Evolutionary conservation across 1,140 invertebrate genomes (phyloP).

Genomic region (Leguminivora glycinivorella): DNA sequence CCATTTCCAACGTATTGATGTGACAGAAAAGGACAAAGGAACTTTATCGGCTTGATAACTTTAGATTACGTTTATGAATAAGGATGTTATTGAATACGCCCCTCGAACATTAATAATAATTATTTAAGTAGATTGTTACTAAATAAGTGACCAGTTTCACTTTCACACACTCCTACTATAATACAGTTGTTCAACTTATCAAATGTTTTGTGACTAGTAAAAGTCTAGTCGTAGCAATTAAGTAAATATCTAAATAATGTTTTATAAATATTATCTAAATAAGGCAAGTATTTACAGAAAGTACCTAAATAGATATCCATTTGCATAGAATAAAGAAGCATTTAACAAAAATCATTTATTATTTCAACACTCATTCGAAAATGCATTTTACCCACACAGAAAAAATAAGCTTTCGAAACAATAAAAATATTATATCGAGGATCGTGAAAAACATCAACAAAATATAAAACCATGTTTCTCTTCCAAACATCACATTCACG

Average conservation of each 20-base stretch:
- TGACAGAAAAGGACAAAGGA: too few relatives aligned
- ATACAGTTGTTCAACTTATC: conserved; percentile 10
- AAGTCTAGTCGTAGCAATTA: conserved; percentile 68
- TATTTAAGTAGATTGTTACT: conserved; percentile 22
- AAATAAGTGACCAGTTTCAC: conserved; percentile 23
- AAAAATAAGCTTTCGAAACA: conserved; percentile 57
- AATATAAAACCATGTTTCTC: conserved; percentile 50
- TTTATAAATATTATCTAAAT: conserved; percentile 61
- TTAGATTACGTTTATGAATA: too few relatives aligned
- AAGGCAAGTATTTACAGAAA: conserved; percentile 74
- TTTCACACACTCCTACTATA: conserved; percentile 10
- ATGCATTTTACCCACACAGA: conserved; percentile 38
- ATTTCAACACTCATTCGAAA: conserved; percentile 46
- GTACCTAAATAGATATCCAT: conserved; percentile 47
- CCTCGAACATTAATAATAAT: not conserved
- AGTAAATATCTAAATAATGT: conserved; percentile 39
- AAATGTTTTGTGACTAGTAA: conserved; percentile 67
- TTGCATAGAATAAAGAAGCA: conserved; percentile 61
- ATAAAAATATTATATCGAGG: conserved; percentile 40
- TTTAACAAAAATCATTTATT: conserved; percentile 41
- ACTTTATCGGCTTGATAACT: too few relatives aligned
- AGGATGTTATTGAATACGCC: not conserved
- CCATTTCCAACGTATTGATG: too few relatives aligned
- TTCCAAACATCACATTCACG: conserved; percentile 64
- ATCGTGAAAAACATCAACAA: conserved; percentile 66